A percentile compares a stretch with the other conserved stretches of the same genome.
Conservation (phyloP, 1,140 invertebrate genomes). For the Macrobrachium rosenbergii region DNA sequence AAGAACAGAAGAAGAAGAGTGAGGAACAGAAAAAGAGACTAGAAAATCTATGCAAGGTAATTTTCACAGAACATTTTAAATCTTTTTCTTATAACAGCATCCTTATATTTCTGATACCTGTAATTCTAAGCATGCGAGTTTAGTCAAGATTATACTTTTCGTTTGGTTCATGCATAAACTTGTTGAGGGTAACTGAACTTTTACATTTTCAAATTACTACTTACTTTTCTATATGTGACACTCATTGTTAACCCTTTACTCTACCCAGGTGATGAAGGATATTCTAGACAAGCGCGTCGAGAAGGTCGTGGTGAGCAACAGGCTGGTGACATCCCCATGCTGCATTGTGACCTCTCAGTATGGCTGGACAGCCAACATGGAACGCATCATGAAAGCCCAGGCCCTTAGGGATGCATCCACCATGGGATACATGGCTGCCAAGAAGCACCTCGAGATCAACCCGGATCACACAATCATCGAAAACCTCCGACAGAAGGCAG, state of each 20-base stretch:
- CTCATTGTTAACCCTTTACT: background rate
- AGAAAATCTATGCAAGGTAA: slow-evolving; percentile 90
- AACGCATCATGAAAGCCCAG: slow-evolving; percentile 99
- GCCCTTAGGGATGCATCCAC: slow-evolving; percentile 94
- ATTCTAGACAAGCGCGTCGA: slow-evolving; percentile 98
- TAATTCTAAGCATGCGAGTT: too few species aligned
- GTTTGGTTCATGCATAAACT: too few species aligned
- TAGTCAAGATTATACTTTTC: too few species aligned
- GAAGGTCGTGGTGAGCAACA: slow-evolving; percentile 94
- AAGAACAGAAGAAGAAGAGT: slow-evolving; percentile 96
- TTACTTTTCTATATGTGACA: too few species aligned
- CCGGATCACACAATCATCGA: slow-evolving; percentile 97
- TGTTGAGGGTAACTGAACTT: too few species aligned
- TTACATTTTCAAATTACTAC: too few species aligned
- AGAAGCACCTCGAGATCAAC: slow-evolving; percentile 98
- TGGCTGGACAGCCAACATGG: slow-evolving; percentile 99
- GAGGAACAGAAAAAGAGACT: slow-evolving; percentile 96
- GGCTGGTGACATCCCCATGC: slow-evolving; percentile 95
- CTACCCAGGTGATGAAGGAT: slow-evolving; percentile 86
- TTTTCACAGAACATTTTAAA: background rate
- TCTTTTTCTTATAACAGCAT: background rate
- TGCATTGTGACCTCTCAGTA: slow-evolving; percentile 99
- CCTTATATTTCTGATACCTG: too few species aligned
- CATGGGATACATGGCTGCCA: slow-evolving; percentile 98
- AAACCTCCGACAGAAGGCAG: slow-evolving; percentile 88